These are phyloP conservation scores for Parazoanthus swiftii DNA, from an alignment of 92 coral and sea anemone genomes.

Conservation along the genomic window DNA sequence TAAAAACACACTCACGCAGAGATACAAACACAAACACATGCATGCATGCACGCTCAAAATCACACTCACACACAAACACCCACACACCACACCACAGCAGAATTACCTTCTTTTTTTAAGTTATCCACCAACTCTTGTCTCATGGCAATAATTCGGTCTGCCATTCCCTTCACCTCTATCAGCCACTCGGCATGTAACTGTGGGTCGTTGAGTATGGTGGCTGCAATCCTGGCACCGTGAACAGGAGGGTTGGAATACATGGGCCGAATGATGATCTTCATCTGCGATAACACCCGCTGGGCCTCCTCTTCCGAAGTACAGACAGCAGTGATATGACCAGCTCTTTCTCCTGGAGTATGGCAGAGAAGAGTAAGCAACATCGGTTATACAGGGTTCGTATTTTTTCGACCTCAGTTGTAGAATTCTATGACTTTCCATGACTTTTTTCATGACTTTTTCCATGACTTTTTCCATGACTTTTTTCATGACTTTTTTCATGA, in stretches of 20 bases:
- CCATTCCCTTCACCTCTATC: conserved; percentile 93
- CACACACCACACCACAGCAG: background rate
- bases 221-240: conserved; percentile 90
- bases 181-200: conserved; percentile 89
- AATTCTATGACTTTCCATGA: no score
- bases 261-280: conserved; percentile 95
- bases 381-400: no score
- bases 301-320: conserved; percentile 89
- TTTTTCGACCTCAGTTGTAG: no score
- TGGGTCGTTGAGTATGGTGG: conserved; percentile 74
- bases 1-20: background rate
- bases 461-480: no score
- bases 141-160: conserved; percentile 95
- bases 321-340: conserved; percentile 77
- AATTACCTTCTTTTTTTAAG: conserved; percentile 82
- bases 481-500: no score
- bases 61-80: background rate
- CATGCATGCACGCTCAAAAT: background rate
- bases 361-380: background rate
- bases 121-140: conserved; percentile 80
- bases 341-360: conserved; percentile 80
- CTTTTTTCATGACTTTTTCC: no score
- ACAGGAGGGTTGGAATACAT: conserved; percentile 97
- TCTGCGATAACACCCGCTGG: conserved; percentile 87
- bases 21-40: background rate